These are phyloP conservation scores for Polymixis flavicincta DNA, from an alignment of 2,888 invertebrate genomes.

Conservation along the genomic window DNA sequence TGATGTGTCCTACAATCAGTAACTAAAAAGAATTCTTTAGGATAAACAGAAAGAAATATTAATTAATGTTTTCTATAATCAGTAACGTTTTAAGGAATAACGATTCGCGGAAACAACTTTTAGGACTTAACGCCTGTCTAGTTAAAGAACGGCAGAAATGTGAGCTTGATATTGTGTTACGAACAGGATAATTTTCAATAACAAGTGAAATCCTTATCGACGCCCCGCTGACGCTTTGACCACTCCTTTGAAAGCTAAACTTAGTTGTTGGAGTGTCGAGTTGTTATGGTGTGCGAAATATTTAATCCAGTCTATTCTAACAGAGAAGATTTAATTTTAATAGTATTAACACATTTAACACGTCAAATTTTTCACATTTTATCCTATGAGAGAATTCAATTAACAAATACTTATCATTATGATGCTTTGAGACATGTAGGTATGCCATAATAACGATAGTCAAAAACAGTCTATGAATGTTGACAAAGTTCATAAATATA, in stretches of 20 bases:
- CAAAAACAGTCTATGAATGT: background rate
- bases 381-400: background rate
- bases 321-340: background rate
- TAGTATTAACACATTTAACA: background rate
- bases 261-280: background rate
- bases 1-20: too few species aligned
- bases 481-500: background rate
- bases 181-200: background rate
- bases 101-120: too few species aligned
- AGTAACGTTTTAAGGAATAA: too few species aligned
- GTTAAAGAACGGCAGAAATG: too few species aligned
- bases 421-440: conserved; percentile 8
- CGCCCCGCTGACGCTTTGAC: background rate
- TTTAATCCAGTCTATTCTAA: conserved; percentile 6
- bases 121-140: too few species aligned
- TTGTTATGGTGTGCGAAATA: background rate
- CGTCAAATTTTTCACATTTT: background rate
- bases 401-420: background rate
- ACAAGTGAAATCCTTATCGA: background rate
- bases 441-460: background rate
- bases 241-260: background rate
- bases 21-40: too few species aligned
- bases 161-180: background rate
- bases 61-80: too few species aligned
- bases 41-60: too few species aligned